Conservation (phyloP, 2,888 invertebrate species). For the Coelinius sp. region DNA sequence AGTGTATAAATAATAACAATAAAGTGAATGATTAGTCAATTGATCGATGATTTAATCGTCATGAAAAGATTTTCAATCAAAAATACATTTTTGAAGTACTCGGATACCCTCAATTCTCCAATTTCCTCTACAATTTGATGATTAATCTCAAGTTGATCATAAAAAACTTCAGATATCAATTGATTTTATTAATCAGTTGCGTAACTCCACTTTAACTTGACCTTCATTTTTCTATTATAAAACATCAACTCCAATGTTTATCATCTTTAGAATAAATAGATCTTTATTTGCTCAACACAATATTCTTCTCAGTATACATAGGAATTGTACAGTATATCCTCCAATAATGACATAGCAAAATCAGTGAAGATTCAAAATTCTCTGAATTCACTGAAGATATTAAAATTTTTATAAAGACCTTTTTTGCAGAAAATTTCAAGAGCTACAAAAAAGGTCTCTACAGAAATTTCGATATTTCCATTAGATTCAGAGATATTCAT, state of each 20-base stretch:
- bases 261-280: background rate
- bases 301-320: background rate
- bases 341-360: background rate
- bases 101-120: too few relatives aligned
- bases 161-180: too few relatives aligned
- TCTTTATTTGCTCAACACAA: conserved; percentile 4
- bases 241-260: background rate
- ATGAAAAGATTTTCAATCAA: too few relatives aligned
- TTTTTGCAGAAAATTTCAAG: too few relatives aligned
- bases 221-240: background rate
- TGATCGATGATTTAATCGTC: background rate
- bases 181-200: background rate
- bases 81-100: too few relatives aligned
- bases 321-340: background rate
- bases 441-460: too few relatives aligned
- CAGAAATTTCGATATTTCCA: too few relatives aligned
- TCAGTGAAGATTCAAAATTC: background rate
- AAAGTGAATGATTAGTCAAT: conserved; percentile 1
- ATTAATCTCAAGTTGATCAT: too few relatives aligned
- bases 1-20: background rate
- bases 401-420: too few relatives aligned
- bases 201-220: background rate
- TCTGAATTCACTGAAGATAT: conserved; percentile 11
- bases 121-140: too few relatives aligned
- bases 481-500: conserved; percentile 36